A percentile compares a stretch with the other conserved stretches of the same genome.
Evolutionary conservation across 2,888 invertebrate genomes (phyloP).

Genomic region (Isoperla grammatica): DNA sequence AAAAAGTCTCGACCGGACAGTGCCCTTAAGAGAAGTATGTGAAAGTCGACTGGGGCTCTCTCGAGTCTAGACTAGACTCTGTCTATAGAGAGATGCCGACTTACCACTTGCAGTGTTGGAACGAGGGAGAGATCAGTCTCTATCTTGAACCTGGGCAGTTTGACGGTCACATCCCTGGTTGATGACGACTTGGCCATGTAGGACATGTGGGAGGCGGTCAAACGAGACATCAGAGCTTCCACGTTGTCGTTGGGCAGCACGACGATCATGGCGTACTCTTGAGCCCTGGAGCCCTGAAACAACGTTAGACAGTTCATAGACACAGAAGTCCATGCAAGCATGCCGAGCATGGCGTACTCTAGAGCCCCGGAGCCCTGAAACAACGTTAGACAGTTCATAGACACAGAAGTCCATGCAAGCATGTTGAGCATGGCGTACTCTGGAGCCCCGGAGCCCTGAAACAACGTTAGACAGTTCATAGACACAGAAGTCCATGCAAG

Average conservation of each 20-base stretch:
- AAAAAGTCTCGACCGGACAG: too few species aligned
- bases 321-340: too few species aligned
- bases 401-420: neutral
- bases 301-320: too few species aligned
- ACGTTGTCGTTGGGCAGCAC: slow-evolving; percentile 45
- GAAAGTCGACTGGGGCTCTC: too few species aligned
- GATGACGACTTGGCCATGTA: slow-evolving; percentile 31
- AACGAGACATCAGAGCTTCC: slow-evolving; percentile 37
- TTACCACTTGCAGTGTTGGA: slow-evolving; percentile 43
- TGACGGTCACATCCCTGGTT: slow-evolving; percentile 40
- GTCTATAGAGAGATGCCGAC: too few species aligned
- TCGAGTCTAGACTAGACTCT: too few species aligned
- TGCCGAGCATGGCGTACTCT: too few species aligned
- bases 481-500: too few species aligned
- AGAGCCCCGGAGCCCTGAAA: too few species aligned
- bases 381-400: too few species aligned
- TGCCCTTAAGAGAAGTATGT: too few species aligned
- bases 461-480: neutral
- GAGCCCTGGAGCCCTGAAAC: slow-evolving; percentile 42
- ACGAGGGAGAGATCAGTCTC: slow-evolving; percentile 43
- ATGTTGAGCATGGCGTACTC: neutral
- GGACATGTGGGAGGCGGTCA: slow-evolving; percentile 40
- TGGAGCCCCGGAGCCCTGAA: too few species aligned
- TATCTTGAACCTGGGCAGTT: slow-evolving; percentile 48
- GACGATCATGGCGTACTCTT: slow-evolving; percentile 47